A percentile compares a stretch with the other conserved stretches of the same genome.
Evolutionary conservation across 2,888 invertebrate genomes (phyloP).

Genomic region (Diplolepis rosae): DNA sequence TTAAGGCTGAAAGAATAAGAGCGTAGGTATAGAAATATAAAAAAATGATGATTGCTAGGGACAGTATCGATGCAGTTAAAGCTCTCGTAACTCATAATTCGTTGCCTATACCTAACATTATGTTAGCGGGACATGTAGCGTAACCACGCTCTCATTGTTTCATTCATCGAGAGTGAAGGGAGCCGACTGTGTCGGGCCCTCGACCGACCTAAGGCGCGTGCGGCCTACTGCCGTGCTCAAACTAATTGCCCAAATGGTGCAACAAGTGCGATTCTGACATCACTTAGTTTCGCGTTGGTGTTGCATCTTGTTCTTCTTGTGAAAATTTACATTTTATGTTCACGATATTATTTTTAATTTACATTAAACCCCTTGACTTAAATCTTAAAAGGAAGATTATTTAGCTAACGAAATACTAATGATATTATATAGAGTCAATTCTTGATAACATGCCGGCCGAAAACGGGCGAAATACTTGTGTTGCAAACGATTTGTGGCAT

Average conservation of each 20-base stretch:
- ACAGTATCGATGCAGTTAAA: neutral
- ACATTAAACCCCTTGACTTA: neutral
- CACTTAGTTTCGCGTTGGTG: conserved; percentile 18
- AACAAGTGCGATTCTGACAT: conserved; percentile 53
- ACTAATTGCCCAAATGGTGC: conserved; percentile 68
- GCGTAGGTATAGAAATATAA: conserved; percentile 1
- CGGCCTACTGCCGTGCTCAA: conserved; percentile 59
- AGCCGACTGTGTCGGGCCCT: conserved; percentile 30
- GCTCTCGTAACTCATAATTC: neutral
- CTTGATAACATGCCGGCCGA: too few species aligned
- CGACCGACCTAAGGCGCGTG: conserved; percentile 60
- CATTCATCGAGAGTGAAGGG: conserved; percentile 43
- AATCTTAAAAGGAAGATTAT: neutral
- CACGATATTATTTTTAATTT: neutral
- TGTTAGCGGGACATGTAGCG: conserved; percentile 38
- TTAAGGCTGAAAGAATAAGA: conserved; percentile 5
- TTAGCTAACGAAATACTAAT: neutral
- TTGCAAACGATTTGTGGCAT: too few species aligned
- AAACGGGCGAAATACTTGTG: too few species aligned
- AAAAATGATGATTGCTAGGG: neutral
- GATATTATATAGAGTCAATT: too few species aligned
- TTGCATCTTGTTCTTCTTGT: conserved; percentile 16
- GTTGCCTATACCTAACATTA: conserved; percentile 31
- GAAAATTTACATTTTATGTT: neutral
- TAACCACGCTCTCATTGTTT: conserved; percentile 47